These are phyloP conservation scores for Nycticryphes semicollaris DNA, from an alignment of 2,113 vertebrate species.

Conservation along the genomic window DNA sequence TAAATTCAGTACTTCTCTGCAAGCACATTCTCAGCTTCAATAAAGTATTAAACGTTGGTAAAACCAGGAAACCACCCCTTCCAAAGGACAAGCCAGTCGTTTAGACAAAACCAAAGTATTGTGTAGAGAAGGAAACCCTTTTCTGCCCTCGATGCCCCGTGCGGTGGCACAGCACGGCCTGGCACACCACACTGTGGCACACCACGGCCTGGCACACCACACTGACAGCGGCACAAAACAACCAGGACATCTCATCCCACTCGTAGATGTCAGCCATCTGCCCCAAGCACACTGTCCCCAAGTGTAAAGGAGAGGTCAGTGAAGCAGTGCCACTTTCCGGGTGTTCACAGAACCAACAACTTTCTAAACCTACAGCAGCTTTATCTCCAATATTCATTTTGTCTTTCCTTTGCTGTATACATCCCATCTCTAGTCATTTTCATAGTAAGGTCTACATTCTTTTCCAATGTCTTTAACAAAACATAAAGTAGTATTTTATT, in stretches of 20 bases:
- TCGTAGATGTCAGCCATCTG: not conserved
- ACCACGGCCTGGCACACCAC: no score
- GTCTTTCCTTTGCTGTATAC: not conserved
- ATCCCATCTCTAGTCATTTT: not conserved
- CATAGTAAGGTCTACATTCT: not conserved
- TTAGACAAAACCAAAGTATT: not conserved
- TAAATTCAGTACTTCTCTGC: not conserved
- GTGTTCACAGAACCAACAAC: rapidly evolving
- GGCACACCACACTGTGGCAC: no score
- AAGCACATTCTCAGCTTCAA: not conserved
- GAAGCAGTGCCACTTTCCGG: not conserved
- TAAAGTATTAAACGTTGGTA: not conserved
- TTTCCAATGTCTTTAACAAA: not conserved
- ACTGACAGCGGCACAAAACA: not conserved
- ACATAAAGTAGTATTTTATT: not conserved
- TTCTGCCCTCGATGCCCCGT: not conserved
- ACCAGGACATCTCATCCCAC: rapidly evolving
- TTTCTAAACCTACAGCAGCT: not conserved
- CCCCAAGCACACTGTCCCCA: not conserved
- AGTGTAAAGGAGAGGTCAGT: not conserved
- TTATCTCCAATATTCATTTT: not conserved
- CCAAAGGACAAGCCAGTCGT: not conserved
- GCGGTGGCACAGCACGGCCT: not conserved
- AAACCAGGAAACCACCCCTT: not conserved
- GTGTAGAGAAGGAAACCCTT: not conserved